Conservation (phyloP, 1,140 invertebrate species). For the Lordiphosa collinella region DNA sequence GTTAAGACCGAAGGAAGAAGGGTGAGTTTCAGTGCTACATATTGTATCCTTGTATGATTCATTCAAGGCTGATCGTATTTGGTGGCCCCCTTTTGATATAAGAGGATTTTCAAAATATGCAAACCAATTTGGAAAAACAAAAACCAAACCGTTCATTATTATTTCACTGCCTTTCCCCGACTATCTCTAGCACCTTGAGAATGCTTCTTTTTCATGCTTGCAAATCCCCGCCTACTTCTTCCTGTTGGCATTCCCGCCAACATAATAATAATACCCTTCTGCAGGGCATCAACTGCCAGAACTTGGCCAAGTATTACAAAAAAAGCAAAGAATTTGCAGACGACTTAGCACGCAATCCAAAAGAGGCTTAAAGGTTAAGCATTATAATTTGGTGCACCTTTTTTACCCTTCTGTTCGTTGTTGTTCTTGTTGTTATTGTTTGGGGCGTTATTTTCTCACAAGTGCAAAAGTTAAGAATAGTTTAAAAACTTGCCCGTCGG, state of each 20-base stretch:
- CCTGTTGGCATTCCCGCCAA: conserved; percentile 39
- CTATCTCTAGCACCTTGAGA: conserved; percentile 15
- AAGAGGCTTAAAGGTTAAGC: conserved; percentile 71
- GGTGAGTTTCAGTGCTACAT: too few relatives aligned
- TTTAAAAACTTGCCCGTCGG: conserved; percentile 42
- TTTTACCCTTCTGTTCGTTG: conserved; percentile 7
- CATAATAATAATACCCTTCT: conserved; percentile 63
- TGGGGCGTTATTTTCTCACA: conserved; percentile 10
- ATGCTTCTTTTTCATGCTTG: conserved; percentile 6
- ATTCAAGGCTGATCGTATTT: too few relatives aligned
- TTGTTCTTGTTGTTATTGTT: conserved; percentile 3
- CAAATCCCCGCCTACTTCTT: conserved; percentile 17
- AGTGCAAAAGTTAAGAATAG: conserved; percentile 63
- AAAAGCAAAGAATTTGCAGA: not conserved
- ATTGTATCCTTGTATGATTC: too few relatives aligned
- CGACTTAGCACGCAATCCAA: conserved; percentile 69
- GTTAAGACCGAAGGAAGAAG: too few relatives aligned
- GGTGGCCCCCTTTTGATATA: too few relatives aligned
- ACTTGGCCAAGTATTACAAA: not conserved
- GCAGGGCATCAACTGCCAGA: conserved; percentile 35
- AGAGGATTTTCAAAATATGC: too few relatives aligned
- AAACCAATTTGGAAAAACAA: not conserved
- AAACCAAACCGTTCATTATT: conserved; percentile 19
- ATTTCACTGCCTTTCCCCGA: conserved; percentile 15
- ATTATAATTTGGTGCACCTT: conserved; percentile 74